phyloP scores from a whole-genome alignment of 1,140 invertebrate species.

The Drosophila kanapiae region DNA sequence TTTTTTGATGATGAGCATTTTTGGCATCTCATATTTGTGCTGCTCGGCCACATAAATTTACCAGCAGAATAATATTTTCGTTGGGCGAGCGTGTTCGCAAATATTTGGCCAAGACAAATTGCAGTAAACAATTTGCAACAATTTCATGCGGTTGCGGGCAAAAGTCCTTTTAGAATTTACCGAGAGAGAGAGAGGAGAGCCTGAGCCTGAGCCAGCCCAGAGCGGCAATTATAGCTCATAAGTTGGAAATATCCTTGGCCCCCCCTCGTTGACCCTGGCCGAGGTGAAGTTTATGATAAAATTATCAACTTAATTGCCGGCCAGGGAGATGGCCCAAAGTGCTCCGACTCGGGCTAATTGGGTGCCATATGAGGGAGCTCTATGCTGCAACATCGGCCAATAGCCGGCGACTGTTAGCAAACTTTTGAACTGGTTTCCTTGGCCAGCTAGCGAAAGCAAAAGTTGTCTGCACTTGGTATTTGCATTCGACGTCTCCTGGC shows the following conservation, averaged over 20 bases:
- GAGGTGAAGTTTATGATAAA: conserved; percentile 81
- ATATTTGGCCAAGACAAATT: conserved; percentile 81
- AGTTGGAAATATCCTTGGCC: conserved; percentile 65
- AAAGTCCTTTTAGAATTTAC: conserved; percentile 22
- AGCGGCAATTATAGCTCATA: conserved; percentile 72
- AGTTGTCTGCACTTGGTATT: conserved; percentile 60
- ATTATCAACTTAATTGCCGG: conserved; percentile 79
- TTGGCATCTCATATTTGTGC: conserved; percentile 58
- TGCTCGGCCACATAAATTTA: conserved; percentile 58
- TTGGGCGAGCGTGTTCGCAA: conserved; percentile 37
- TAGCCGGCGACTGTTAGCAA: conserved; percentile 56
- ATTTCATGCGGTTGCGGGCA: conserved; percentile 57
- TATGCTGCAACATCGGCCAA: conserved; percentile 70
- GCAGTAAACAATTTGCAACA: conserved; percentile 81
- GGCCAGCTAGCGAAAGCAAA: conserved; percentile 73
- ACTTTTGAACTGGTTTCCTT: conserved; percentile 75
- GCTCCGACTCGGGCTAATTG: conserved; percentile 29
- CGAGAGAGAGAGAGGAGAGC: not conserved
- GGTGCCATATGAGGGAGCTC: conserved; percentile 24
- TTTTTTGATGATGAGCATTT: conserved; percentile 64
- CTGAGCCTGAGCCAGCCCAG: conserved; percentile 7
- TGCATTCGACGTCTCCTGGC: conserved; percentile 60
- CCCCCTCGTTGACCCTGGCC: conserved; percentile 51
- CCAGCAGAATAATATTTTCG: conserved; percentile 50
- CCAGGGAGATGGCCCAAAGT: conserved; percentile 30